These are phyloP conservation scores for Dendrolimus punctatus DNA, from an alignment of 1,140 invertebrate genomes.

Conservation along the genomic window DNA sequence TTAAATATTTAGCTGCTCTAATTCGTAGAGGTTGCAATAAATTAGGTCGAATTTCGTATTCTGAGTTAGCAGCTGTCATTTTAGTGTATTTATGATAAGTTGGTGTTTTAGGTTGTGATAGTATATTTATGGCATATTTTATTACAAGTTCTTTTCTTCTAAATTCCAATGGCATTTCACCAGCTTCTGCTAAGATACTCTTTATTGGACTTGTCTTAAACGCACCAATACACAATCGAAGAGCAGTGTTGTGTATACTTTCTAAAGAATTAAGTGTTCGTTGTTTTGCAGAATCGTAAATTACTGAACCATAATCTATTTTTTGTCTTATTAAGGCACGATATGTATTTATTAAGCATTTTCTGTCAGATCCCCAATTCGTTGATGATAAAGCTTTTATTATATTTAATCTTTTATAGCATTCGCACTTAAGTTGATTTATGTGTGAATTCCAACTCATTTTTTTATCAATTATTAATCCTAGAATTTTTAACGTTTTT, in stretches of 20 bases:
- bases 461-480: conserved; percentile 16
- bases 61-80: neutral
- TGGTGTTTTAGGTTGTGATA: conserved; percentile 7
- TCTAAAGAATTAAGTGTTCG: conserved; percentile 12
- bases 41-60: conserved; percentile 2
- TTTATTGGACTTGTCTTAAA: conserved; percentile 12
- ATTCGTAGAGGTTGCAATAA: neutral
- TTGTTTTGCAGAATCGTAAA: conserved; percentile 14
- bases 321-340: conserved; percentile 14
- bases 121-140: conserved; percentile 7
- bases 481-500: conserved; percentile 12
- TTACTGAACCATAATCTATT: conserved; percentile 15
- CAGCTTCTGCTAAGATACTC: conserved; percentile 14
- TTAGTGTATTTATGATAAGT: conserved; percentile 3
- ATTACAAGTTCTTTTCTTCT: conserved; percentile 14
- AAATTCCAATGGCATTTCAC: conserved; percentile 13
- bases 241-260: conserved; percentile 12
- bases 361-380: conserved; percentile 12
- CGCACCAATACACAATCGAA: conserved; percentile 9
- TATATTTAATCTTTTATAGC: conserved; percentile 15
- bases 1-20: conserved; percentile 3
- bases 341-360: conserved; percentile 12
- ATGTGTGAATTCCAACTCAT: conserved; percentile 13
- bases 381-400: conserved; percentile 14
- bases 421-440: conserved; percentile 14